These are phyloP conservation scores for Drosophila rufa DNA, from an alignment of 1,140 invertebrate species.

Conservation along the genomic window DNA sequence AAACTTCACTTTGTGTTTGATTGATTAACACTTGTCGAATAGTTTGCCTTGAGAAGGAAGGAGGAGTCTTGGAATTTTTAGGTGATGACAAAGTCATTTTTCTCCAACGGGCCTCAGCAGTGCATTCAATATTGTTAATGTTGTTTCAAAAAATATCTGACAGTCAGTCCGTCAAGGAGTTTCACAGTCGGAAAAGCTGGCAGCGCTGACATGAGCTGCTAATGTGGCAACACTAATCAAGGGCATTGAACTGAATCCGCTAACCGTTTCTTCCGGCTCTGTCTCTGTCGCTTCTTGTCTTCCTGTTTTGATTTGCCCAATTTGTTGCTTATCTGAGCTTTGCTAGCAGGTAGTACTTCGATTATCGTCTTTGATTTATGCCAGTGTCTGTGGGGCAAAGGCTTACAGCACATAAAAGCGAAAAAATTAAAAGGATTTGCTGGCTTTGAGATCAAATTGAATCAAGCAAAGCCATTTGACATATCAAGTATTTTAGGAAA, in stretches of 20 bases:
- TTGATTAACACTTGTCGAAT: slow-evolving; percentile 78
- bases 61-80: slow-evolving; percentile 8
- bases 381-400: background rate
- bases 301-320: slow-evolving; percentile 53
- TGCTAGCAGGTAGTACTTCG: slow-evolving; percentile 29
- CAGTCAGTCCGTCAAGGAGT: slow-evolving; percentile 42
- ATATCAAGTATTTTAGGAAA: too few relatives aligned
- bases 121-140: slow-evolving; percentile 62
- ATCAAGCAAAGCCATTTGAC: background rate
- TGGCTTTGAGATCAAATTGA: background rate
- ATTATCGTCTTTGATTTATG: slow-evolving; percentile 15
- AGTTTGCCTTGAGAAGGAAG: slow-evolving; percentile 47
- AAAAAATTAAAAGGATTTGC: background rate
- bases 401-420: background rate
- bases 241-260: slow-evolving; percentile 41
- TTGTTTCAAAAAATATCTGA: slow-evolving; percentile 66
- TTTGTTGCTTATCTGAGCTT: slow-evolving; percentile 42
- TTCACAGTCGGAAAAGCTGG: background rate
- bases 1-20: slow-evolving; percentile 57
- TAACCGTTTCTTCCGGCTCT: background rate
- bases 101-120: slow-evolving; percentile 33
- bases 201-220: slow-evolving; percentile 19
- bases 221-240: slow-evolving; percentile 63
- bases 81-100: slow-evolving; percentile 67
- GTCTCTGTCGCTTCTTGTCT: slow-evolving; percentile 21